Conservation (phyloP, 2,888 invertebrate species). For the Pseudanteris insignis region DNA sequence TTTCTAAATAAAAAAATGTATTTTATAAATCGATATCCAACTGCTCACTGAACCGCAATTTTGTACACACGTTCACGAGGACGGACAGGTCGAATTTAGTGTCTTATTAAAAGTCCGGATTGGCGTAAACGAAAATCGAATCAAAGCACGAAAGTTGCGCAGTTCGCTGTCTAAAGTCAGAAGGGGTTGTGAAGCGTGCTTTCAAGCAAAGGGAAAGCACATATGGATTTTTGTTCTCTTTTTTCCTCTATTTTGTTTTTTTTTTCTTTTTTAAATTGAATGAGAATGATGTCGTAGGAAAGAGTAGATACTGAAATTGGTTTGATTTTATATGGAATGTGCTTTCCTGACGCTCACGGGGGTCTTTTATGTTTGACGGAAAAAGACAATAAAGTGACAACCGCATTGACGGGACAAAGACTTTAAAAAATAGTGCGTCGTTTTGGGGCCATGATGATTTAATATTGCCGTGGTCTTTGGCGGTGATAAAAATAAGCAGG, state of each 20-base stretch:
- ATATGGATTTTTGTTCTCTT: conserved; percentile 4
- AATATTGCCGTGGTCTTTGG: conserved; percentile 21
- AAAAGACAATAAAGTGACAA: conserved; percentile 40
- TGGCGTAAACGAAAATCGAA: conserved; percentile 18
- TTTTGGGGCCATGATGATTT: conserved; percentile 28
- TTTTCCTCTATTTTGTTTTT: background rate
- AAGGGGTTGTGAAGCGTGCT: conserved; percentile 5
- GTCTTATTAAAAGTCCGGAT: conserved; percentile 19
- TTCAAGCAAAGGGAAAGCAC: conserved; percentile 12
- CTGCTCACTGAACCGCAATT: too few species aligned
- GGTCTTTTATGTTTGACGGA: conserved; percentile 40
- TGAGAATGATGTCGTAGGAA: conserved; percentile 24
- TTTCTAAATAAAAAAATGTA: too few species aligned
- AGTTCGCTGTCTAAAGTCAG: background rate
- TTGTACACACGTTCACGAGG: conserved; percentile 6
- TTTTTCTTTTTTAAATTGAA: conserved; percentile 24
- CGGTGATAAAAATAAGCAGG: background rate
- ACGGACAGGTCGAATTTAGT: conserved; percentile 1
- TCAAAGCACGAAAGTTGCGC: conserved; percentile 9
- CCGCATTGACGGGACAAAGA: conserved; percentile 22
- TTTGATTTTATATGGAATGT: conserved; percentile 33
- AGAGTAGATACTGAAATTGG: conserved; percentile 31
- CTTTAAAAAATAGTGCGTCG: conserved; percentile 30
- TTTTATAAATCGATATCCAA: too few species aligned
- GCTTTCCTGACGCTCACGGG: conserved; percentile 14